Percentiles rank a stretch among this genome's conserved stretches.
These are phyloP conservation scores for Erinaceus europaeus DNA, from an alignment of 2,113 vertebrate species.

Conservation along the genomic window DNA sequence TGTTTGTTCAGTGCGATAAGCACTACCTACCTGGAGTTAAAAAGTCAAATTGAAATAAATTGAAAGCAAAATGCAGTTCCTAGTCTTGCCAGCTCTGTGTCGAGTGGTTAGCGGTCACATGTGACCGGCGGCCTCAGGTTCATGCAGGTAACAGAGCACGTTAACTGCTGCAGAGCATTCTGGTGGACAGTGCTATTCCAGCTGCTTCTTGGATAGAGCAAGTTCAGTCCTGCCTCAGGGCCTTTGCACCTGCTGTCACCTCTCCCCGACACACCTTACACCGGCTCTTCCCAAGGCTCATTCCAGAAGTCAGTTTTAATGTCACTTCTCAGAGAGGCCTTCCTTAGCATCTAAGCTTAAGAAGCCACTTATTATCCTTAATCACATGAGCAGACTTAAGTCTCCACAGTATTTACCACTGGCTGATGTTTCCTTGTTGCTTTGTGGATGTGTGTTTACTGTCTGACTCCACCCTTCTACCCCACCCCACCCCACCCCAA, in stretches of 20 bases:
- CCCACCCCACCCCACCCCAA: background rate
- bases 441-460: background rate
- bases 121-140: background rate
- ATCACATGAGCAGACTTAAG: background rate
- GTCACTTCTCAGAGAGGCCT: background rate
- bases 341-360: background rate
- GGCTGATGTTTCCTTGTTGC: background rate
- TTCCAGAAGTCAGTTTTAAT: slow-evolving; percentile 1
- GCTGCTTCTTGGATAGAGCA: background rate
- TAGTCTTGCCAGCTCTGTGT: background rate
- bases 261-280: background rate
- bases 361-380: background rate
- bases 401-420: background rate
- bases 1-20: fast-evolving
- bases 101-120: fast-evolving
- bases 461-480: background rate
- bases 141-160: background rate
- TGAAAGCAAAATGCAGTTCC: too few relatives aligned
- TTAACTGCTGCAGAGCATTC: background rate
- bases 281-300: background rate
- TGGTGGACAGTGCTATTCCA: fast-evolving
- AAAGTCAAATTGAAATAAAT: background rate
- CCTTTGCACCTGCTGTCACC: too few relatives aligned
- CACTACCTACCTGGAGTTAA: background rate
- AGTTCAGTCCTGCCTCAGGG: background rate